Conservation (phyloP, 2,888 invertebrate species). For the Leucania comma region DNA sequence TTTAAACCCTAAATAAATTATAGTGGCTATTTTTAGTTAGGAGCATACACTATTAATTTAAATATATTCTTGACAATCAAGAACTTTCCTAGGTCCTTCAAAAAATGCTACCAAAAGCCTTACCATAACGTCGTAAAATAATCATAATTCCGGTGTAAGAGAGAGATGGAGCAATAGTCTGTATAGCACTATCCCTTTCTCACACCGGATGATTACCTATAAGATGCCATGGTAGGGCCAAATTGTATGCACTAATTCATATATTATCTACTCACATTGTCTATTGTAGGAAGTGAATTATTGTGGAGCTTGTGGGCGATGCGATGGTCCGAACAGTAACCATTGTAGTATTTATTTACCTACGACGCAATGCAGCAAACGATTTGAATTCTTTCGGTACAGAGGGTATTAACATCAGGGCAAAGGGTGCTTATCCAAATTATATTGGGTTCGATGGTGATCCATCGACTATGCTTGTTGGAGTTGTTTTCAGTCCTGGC, state of each 20-base stretch:
- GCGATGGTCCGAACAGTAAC: conserved; percentile 16
- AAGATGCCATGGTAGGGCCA: too few species aligned
- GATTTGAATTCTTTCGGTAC: neutral
- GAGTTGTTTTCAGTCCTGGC: too few species aligned
- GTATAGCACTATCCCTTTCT: neutral
- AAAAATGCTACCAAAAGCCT: neutral
- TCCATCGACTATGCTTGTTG: too few species aligned
- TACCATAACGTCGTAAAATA: too few species aligned
- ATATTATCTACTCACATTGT: conserved; percentile 4
- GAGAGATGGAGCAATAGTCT: neutral
- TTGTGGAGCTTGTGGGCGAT: conserved; percentile 23
- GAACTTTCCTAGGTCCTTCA: neutral
- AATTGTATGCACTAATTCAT: neutral
- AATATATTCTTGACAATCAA: neutral
- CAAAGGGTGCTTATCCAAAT: too few species aligned
- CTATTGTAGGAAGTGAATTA: conserved; percentile 19
- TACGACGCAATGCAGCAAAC: conserved; percentile 1
- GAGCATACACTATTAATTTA: too few species aligned
- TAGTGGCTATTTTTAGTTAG: neutral
- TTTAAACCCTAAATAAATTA: neutral
- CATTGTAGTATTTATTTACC: neutral
- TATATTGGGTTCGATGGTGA: too few species aligned
- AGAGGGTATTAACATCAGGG: neutral
- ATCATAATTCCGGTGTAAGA: too few species aligned
- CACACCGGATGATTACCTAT: too few species aligned